These are phyloP conservation scores for Crotalus tigris DNA, from an alignment of 2,113 vertebrate species.

Conservation along the genomic window DNA sequence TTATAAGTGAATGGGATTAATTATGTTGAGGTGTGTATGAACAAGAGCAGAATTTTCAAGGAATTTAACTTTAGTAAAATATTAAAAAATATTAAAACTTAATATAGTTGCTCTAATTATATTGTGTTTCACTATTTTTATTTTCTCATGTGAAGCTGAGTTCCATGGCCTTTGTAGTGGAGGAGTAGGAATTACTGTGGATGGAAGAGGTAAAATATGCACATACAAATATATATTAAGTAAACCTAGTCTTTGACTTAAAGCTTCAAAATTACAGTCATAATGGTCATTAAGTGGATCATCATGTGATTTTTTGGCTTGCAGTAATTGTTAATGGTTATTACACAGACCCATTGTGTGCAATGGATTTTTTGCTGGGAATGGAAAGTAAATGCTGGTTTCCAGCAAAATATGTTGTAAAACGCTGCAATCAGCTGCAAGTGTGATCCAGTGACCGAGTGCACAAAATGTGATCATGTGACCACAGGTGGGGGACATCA, in stretches of 20 bases:
- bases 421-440: not conserved
- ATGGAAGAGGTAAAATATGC: constrained; percentile 75
- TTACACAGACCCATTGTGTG: not conserved
- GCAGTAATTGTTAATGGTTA: not conserved
- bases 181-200: constrained; percentile 76
- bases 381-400: not conserved
- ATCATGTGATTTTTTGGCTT: not conserved
- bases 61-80: not conserved
- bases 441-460: not conserved
- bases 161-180: constrained; percentile 77
- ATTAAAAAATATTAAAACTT: not conserved
- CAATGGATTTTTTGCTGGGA: not conserved
- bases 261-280: not conserved
- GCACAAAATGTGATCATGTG: not conserved
- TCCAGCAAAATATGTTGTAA: not conserved
- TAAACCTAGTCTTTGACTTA: not conserved
- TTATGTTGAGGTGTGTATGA: accelerated
- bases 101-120: constrained; percentile 24
- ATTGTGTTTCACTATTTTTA: constrained; percentile 10
- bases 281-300: not conserved
- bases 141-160: constrained; percentile 61
- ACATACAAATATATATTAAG: not conserved
- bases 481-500: not conserved
- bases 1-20: not conserved
- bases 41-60: not conserved